Conservation (phyloP, 2,797 vertebrate genomes). For the Staurois parvus region DNA sequence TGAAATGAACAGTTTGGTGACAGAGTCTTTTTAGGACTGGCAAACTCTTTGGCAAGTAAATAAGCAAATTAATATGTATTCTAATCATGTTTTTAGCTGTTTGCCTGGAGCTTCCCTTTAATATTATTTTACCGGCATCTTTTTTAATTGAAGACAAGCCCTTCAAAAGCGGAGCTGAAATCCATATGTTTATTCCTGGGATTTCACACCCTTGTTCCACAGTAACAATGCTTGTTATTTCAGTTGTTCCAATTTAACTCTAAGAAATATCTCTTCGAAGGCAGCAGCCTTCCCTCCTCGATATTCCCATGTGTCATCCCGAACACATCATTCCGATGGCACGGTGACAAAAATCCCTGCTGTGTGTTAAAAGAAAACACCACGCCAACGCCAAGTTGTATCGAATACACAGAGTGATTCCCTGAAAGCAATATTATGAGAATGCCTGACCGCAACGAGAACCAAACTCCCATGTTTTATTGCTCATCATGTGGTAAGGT, state of each 20-base stretch:
- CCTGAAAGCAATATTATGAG: conserved; percentile 38
- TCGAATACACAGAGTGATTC: conserved; percentile 41
- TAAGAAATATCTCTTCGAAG: conserved; percentile 50
- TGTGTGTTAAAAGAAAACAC: conserved; percentile 58
- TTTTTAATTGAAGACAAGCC: conserved; percentile 32
- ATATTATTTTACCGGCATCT: background rate
- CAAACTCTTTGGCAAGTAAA: too few relatives aligned
- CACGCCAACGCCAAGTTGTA: conserved; percentile 42
- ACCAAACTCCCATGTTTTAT: conserved; percentile 42
- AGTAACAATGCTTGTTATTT: conserved; percentile 58
- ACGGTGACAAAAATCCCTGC: conserved; percentile 56
- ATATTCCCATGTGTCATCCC: conserved; percentile 40
- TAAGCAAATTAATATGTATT: too few relatives aligned
- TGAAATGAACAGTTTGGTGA: too few relatives aligned
- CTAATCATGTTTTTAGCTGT: too few relatives aligned
- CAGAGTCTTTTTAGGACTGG: too few relatives aligned
- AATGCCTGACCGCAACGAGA: conserved; percentile 41
- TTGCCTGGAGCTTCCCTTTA: conserved; percentile 2
- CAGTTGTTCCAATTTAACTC: conserved; percentile 53
- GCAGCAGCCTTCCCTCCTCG: conserved; percentile 25
- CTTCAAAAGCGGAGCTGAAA: conserved; percentile 30
- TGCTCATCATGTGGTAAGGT: conserved; percentile 39
- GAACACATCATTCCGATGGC: conserved; percentile 49
- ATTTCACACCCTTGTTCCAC: conserved; percentile 55
- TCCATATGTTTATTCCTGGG: conserved; percentile 31